Evolutionary conservation across 23 tunicate genomes (phyloP), one percentile per base, ranked within the genome.

Genomic region (Halocynthia aurantium): DNA sequence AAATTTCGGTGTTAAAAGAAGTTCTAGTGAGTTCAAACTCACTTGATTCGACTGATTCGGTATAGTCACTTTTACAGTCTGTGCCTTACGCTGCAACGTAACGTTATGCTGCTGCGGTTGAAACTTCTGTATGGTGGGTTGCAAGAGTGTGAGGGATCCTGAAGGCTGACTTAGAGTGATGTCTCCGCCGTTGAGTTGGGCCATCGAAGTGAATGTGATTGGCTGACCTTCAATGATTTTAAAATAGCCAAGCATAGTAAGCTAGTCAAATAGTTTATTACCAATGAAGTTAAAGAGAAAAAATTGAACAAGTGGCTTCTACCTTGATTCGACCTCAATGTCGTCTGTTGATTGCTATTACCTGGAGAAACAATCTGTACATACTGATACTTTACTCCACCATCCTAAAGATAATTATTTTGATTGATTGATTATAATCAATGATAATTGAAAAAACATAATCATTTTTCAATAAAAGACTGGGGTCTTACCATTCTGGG

Each of bases 321-420:
- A 74, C 78, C 78, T 74, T 74, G 78, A 54, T 74, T 74, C 10
- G 78, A 74, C 63, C 78, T 53, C 56, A 74, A 54, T 8, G 78
- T 51, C 5, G 78, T 53, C 8, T 10, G 62, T 56, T 74, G 78
- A 55, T 53, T 54, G 56, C 56, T 54, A 49, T 74, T 74, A 51
- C 15, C 22, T 11, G 78, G 78, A 55, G 56, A 18, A 1, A 51
- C 60, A 8, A 74, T 62, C 56, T 74, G 78, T 17, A 74, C 62
- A 56, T 74, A 74, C 78, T 52, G 78, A 18, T n/a, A 54, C 56
- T 74, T 74, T 64, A 74, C 56, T 20, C 56, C 44, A 31, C 44
- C 44, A 31, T 31, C 44, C 44, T 31, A 31, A 31, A 31, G 44
- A 31, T 31, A 31, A n/a, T n/a, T n/a, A n/a, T n/a, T n/a, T n/a